These are phyloP conservation scores for Phragmatobia fuliginosa DNA, from an alignment of 2,888 invertebrate species.

Conservation along the genomic window DNA sequence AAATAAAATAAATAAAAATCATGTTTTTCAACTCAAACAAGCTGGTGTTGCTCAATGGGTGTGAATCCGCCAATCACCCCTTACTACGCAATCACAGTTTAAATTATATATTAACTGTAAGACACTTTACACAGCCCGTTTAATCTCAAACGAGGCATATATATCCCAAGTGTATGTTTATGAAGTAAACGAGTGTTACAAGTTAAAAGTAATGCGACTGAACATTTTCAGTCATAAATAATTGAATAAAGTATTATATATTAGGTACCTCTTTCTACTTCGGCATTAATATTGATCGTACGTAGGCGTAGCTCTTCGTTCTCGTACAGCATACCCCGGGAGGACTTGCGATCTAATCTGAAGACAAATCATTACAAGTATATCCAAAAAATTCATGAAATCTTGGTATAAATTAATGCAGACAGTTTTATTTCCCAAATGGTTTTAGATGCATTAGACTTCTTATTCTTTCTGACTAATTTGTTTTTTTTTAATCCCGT, in stretches of 20 bases:
- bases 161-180: background rate
- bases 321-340: conserved; percentile 97
- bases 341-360: conserved; percentile 95
- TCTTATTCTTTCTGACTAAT: too few species aligned
- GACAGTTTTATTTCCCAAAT: background rate
- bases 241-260: background rate
- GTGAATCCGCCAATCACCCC: too few species aligned
- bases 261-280: conserved; percentile 96
- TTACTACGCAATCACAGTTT: too few species aligned
- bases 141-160: too few species aligned
- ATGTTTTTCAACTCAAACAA: too few species aligned
- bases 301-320: conserved; percentile 96
- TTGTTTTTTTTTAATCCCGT: background rate
- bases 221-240: background rate
- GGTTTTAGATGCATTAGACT: too few species aligned
- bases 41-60: too few species aligned
- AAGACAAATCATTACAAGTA: conserved; percentile 19
- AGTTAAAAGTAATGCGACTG: background rate
- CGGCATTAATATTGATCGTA: conserved; percentile 96
- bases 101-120: too few species aligned
- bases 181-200: background rate
- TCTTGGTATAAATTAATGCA: background rate
- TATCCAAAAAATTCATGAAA: too few species aligned
- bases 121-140: too few species aligned
- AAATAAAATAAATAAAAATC: too few species aligned